Percentiles rank a stretch among this genome's conserved stretches.
phyloP scores from a whole-genome alignment of 1,140 invertebrate species.

The Macrosteles quadrilineatus region DNA sequence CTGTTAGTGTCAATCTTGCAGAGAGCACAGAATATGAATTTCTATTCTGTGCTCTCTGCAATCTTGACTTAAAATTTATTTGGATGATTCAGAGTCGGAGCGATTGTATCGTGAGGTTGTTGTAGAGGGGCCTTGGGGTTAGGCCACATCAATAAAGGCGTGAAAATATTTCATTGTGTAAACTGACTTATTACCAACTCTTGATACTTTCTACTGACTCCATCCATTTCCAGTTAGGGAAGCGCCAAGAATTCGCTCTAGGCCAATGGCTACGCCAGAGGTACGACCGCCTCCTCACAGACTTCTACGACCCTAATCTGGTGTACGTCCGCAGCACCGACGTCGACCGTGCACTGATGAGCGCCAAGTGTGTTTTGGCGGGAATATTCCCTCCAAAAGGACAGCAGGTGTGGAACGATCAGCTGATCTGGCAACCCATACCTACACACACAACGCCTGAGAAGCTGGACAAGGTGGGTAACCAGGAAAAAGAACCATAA shows the following conservation, averaged over 20 bases:
- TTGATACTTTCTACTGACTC: too few species aligned
- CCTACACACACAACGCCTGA: constrained; percentile 79
- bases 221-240: constrained; percentile 62
- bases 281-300: constrained; percentile 61
- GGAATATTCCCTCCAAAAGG: constrained; percentile 69
- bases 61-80: too few species aligned
- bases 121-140: too few species aligned
- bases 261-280: constrained; percentile 62
- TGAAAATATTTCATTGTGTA: too few species aligned
- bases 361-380: constrained; percentile 79
- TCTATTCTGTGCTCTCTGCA: too few species aligned
- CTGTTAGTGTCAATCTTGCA: too few species aligned
- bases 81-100: too few species aligned
- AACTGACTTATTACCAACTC: too few species aligned
- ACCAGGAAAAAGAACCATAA: too few species aligned
- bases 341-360: constrained; percentile 87
- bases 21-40: too few species aligned
- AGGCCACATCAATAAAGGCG: too few species aligned
- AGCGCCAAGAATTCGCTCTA: constrained; percentile 60
- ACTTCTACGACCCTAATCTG: constrained; percentile 60
- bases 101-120: too few species aligned
- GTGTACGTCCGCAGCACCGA: constrained; percentile 75
- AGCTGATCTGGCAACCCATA: constrained; percentile 84
- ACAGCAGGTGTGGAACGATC: constrained; percentile 63
- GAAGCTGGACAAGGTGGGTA: constrained; percentile 61